A percentile compares a stretch with the other conserved stretches of the same genome.
These are phyloP conservation scores for Emydoidea blandingii DNA, from an alignment of 2,797 vertebrate genomes.

Conservation along the genomic window DNA sequence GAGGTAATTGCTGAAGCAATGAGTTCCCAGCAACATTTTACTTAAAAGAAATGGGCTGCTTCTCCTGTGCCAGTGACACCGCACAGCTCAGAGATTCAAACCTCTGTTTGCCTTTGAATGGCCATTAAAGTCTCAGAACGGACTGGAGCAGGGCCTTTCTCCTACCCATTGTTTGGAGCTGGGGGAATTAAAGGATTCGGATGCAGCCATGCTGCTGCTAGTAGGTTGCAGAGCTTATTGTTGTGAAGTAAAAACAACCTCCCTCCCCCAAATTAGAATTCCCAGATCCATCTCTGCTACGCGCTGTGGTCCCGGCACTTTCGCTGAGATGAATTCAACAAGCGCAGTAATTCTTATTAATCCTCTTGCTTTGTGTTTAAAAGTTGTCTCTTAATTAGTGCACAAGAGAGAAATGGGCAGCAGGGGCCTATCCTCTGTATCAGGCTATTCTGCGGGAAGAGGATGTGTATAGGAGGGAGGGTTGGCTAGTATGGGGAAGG, in stretches of 20 bases:
- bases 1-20: constrained; percentile 84
- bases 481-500: background rate
- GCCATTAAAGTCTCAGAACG: constrained; percentile 38
- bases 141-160: constrained; percentile 47
- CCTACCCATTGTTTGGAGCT: background rate
- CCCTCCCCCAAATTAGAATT: background rate
- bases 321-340: background rate
- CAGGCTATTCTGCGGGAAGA: background rate
- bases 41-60: constrained; percentile 75
- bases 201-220: background rate
- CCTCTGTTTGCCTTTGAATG: constrained; percentile 46
- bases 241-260: background rate
- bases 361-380: background rate
- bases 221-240: background rate
- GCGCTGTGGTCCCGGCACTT: background rate
- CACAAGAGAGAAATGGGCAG: background rate
- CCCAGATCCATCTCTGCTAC: background rate
- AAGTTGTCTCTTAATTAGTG: background rate
- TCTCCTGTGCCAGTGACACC: constrained; percentile 42
- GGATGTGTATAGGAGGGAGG: background rate
- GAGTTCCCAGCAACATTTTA: constrained; percentile 83
- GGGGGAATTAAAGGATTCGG: background rate
- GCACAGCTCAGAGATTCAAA: constrained; percentile 42
- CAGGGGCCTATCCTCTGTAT: background rate
- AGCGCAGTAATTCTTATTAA: background rate